phyloP scores from a whole-genome alignment of 2,113 vertebrate genomes.

The Martes martes region DNA sequence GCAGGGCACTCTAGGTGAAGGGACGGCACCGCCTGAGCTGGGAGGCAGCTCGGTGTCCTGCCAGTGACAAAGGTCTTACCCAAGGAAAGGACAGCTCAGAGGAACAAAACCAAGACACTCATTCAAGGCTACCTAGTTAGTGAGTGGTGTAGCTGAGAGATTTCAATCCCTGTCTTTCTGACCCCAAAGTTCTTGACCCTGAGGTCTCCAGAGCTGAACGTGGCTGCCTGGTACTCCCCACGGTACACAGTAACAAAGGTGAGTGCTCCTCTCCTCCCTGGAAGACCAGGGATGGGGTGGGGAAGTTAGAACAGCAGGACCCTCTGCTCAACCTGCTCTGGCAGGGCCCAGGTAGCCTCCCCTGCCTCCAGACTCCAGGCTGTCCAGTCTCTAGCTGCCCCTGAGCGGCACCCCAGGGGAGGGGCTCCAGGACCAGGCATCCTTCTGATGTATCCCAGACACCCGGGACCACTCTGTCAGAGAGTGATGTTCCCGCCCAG shows the following conservation, averaged over 20 bases:
- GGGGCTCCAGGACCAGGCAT: neutral
- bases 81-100: neutral
- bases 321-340: neutral
- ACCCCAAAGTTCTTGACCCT: neutral
- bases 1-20: neutral
- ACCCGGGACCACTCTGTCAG: neutral
- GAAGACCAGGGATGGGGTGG: neutral
- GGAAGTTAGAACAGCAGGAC: neutral
- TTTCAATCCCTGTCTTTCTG: neutral
- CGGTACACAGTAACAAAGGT: neutral
- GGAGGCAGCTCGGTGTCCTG: neutral
- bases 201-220: neutral
- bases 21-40: accelerated
- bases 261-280: neutral
- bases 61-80: neutral
- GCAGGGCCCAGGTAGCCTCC: neutral
- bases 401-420: neutral
- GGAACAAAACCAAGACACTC: neutral
- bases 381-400: no score
- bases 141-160: neutral
- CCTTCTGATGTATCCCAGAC: neutral
- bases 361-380: no score
- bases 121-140: neutral
- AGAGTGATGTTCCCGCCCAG: neutral
- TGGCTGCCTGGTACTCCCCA: neutral